Base-by-base conservation (phyloP, 1,140 invertebrate species). In the Neodiprion lecontei region DNA sequence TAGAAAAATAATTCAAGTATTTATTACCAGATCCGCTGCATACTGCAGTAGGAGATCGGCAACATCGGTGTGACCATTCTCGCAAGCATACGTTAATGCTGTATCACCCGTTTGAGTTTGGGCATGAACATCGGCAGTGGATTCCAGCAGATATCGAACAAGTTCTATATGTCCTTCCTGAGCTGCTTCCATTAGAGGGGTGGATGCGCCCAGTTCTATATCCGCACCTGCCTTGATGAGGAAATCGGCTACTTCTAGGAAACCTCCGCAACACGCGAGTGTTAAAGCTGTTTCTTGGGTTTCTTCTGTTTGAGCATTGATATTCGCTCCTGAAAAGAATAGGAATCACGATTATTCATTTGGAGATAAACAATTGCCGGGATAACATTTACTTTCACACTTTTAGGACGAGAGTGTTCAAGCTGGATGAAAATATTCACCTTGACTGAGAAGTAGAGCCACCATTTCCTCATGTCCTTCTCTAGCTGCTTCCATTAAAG, bases 391-490 rank as follows among this genome's bases (percentile, higher is more conserved):
- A 40, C 28, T 3, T 5, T 40, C 28, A 3, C 28, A 5, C 1
- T 40, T 40, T 40, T 40, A 40, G 0, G 28, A 40, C n/a, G 5
- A 47, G 23, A 69, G 69, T 17, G 7, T 21, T 9, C 9, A 9
- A 28, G 17, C 40, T 72, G 47, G 12, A 23, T 48, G 2, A 3
- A 72, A 40, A 71, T 11, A 48, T 49, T 76, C 86, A 94, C 94
- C 96, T 91, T 98, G 96, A 80, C 94, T 95, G 0, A 99, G 90
- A 23, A 99, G 91, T 67, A 99, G 89, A 49, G 96, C 96, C 11
- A 99, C 98, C 96, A 99, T 99, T 87, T 98, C 97, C 86, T 99
- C 96, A 87, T 99, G 98, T 23, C 98, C 98, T 89, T 99, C 98
- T 14, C 98, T 90, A 0, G 97, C 96, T 72, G 98, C 98, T 90